Conservation (phyloP, 2,113 vertebrate genomes). For the Mesoclemmys tuberculata region DNA sequence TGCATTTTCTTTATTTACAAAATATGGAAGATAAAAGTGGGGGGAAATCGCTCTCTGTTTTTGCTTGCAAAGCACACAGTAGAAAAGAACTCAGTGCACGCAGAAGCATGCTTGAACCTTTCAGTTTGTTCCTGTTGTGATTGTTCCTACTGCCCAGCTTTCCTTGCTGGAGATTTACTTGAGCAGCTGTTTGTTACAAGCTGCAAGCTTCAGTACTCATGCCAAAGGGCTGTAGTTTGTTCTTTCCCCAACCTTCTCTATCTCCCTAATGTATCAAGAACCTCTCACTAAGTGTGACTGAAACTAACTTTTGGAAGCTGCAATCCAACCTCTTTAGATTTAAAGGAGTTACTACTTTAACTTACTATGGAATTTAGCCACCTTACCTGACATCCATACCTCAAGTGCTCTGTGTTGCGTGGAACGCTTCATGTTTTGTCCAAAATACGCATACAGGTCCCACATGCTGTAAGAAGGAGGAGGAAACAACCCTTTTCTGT, state of each 20-base stretch:
- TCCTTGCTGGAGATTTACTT: slow-evolving; percentile 57
- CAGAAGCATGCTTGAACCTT: slow-evolving; percentile 71
- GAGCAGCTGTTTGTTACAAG: slow-evolving; percentile 74
- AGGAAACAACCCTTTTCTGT: slow-evolving; percentile 62
- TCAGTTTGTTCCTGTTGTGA: slow-evolving; percentile 74
- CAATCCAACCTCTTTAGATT: slow-evolving; percentile 67
- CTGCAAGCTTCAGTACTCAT: slow-evolving; percentile 75
- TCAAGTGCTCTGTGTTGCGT: slow-evolving; percentile 77
- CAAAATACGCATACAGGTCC: slow-evolving; percentile 69
- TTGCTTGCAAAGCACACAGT: slow-evolving; percentile 71
- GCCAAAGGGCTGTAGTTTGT: slow-evolving; percentile 78
- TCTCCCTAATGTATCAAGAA: slow-evolving; percentile 66
- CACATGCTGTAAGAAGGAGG: slow-evolving; percentile 68
- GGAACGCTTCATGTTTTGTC: slow-evolving; percentile 76
- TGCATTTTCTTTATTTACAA: slow-evolving; percentile 71
- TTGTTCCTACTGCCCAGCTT: slow-evolving; percentile 69
- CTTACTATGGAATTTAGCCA: slow-evolving; percentile 77
- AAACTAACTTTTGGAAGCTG: slow-evolving; percentile 68
- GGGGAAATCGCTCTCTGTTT: slow-evolving; percentile 59
- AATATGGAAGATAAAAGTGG: slow-evolving; percentile 63
- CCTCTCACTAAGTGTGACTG: slow-evolving; percentile 64
- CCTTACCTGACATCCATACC: slow-evolving; percentile 73
- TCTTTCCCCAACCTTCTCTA: slow-evolving; percentile 59
- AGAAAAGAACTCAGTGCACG: slow-evolving; percentile 58
- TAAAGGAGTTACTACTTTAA: slow-evolving; percentile 69